Conservation (phyloP, 2,888 invertebrate genomes). For the Aelia acuminata region DNA sequence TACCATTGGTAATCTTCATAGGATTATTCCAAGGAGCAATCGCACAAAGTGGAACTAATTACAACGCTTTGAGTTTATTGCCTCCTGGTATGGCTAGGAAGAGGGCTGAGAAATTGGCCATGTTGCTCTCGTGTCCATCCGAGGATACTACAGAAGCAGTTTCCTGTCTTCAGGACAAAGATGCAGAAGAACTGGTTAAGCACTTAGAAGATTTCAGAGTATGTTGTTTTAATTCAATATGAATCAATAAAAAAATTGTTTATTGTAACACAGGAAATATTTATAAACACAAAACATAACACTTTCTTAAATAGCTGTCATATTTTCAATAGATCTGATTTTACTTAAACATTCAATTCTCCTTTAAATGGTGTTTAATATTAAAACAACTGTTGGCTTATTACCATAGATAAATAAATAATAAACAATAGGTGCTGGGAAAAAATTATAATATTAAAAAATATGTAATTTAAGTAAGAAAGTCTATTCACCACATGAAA, state of each 20-base stretch:
- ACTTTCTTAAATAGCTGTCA: too few relatives aligned
- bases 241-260: background rate
- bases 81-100: background rate
- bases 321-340: too few relatives aligned
- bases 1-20: background rate
- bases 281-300: too few relatives aligned
- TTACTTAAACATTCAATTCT: too few relatives aligned
- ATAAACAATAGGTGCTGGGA: too few relatives aligned
- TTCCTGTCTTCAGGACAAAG: background rate
- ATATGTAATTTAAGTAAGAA: too few relatives aligned
- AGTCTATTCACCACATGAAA: too few relatives aligned
- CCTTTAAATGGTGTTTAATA: too few relatives aligned
- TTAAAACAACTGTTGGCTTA: too few relatives aligned
- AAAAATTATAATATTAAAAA: too few relatives aligned
- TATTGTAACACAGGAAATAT: too few relatives aligned
- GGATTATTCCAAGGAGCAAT: slow-evolving; percentile 11
- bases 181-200: background rate
- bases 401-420: too few relatives aligned
- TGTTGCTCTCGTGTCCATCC: background rate
- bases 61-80: slow-evolving; percentile 28
- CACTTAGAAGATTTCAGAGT: slow-evolving; percentile 36
- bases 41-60: background rate
- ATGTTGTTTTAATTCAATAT: background rate
- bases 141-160: background rate
- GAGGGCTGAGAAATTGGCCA: slow-evolving; percentile 9